Percentiles rank a stretch among this genome's conserved stretches.
Conservation (phyloP, 2,113 vertebrate genomes). For the Tiliqua scincoides region DNA sequence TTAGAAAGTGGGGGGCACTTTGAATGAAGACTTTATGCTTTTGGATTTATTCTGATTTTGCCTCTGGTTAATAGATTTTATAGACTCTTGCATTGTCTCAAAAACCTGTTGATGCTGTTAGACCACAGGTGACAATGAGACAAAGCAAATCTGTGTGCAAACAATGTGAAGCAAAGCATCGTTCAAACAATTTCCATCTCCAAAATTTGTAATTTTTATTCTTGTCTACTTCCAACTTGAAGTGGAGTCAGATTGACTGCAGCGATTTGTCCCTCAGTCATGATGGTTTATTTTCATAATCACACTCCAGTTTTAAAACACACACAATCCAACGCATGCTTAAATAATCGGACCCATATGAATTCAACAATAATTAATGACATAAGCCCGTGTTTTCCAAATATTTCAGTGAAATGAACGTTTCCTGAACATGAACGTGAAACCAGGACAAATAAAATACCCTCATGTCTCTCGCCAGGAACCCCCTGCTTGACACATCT, state of each 20-base stretch:
- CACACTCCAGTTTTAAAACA: background rate
- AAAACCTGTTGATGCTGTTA: background rate
- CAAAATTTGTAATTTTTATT: background rate
- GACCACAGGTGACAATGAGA: background rate
- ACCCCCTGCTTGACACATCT: slow-evolving; percentile 10
- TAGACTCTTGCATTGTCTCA: background rate
- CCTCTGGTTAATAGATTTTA: too few species aligned
- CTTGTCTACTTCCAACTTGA: background rate
- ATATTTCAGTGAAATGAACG: slow-evolving; percentile 20
- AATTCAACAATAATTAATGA: background rate
- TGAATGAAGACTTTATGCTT: too few species aligned
- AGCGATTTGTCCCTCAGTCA: accelerated
- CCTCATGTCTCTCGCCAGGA: slow-evolving; percentile 8
- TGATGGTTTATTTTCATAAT: background rate
- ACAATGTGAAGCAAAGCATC: background rate
- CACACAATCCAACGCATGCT: background rate
- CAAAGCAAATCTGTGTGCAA: background rate
- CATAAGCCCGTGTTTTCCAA: too few species aligned
- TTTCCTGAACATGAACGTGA: slow-evolving; percentile 34
- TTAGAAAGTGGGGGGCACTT: too few species aligned
- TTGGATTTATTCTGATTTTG: too few species aligned
- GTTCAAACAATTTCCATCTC: background rate
- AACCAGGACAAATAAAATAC: slow-evolving; percentile 18
- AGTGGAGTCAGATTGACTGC: too few species aligned
- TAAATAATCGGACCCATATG: background rate